Evolutionary conservation across 2,888 invertebrate species (phyloP).

Genomic region (Pristionchus entomophagus): DNA sequence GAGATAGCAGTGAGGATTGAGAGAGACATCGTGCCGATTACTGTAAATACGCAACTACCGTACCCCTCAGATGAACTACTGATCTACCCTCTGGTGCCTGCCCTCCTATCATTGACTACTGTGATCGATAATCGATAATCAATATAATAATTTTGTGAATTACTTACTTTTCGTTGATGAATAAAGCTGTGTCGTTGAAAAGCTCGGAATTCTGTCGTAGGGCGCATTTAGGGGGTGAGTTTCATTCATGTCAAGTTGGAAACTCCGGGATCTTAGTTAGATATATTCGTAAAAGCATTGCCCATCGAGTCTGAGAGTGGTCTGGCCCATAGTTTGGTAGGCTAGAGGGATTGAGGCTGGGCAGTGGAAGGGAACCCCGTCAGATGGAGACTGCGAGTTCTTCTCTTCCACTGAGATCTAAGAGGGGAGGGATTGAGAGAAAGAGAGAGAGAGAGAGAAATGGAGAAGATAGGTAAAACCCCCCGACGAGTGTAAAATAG

Average conservation of each 20-base stretch:
- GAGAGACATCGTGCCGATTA: neutral
- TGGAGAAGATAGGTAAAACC: conserved; percentile 4
- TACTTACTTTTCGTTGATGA: conserved; percentile 14
- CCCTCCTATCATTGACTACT: conserved; percentile 29
- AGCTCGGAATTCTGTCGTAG: neutral
- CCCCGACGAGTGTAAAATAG: neutral
- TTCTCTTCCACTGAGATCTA: neutral
- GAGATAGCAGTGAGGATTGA: neutral
- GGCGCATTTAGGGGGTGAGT: too few species aligned
- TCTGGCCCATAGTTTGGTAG: too few species aligned
- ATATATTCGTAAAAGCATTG: too few species aligned
- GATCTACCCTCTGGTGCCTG: conserved; percentile 36
- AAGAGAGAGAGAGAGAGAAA: conserved; percentile 25
- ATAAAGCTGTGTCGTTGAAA: neutral
- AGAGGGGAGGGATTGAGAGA: neutral
- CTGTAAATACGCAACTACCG: conserved; percentile 15
- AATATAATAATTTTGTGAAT: neutral
- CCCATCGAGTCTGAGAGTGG: too few species aligned
- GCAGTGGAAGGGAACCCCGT: neutral
- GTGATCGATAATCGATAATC: neutral
- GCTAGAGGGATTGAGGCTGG: too few species aligned
- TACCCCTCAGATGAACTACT: neutral
- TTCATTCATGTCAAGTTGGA: too few species aligned
- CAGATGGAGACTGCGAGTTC: neutral
- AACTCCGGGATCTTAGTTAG: too few species aligned